phyloP scores from a whole-genome alignment of 2,797 vertebrate species.

The Oryzias dopingdopingensis region DNA sequence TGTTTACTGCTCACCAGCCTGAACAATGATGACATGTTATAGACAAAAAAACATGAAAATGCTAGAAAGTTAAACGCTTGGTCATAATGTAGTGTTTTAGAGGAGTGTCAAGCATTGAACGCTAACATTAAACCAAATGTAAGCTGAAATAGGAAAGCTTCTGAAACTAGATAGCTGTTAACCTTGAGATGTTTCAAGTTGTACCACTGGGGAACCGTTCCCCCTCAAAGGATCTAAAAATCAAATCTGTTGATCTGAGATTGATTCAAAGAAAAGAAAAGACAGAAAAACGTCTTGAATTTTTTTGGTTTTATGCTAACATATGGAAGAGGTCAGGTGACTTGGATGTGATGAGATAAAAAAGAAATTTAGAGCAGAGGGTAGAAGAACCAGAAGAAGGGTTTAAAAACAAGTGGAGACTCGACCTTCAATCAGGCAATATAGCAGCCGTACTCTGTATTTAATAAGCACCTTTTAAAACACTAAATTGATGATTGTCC shows the following conservation, averaged over 20 bases:
- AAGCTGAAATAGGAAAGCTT: too few relatives aligned
- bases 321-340: background rate
- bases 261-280: background rate
- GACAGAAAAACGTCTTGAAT: background rate
- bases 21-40: too few relatives aligned
- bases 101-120: too few relatives aligned
- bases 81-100: too few relatives aligned
- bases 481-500: conserved; percentile 27
- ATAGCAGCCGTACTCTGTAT: background rate
- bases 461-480: conserved; percentile 18
- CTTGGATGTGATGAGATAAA: background rate
- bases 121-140: too few relatives aligned
- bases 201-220: too few relatives aligned
- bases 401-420: background rate
- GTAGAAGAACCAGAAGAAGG: background rate
- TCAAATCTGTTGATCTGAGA: background rate
- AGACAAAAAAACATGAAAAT: too few relatives aligned
- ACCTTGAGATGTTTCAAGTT: too few relatives aligned
- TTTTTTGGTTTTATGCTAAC: background rate
- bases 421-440: conserved; percentile 1
- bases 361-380: background rate
- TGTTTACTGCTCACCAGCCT: too few relatives aligned
- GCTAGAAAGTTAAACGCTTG: too few relatives aligned
- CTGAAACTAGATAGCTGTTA: too few relatives aligned
- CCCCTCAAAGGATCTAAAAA: background rate